Evolutionary conservation across 1,140 invertebrate genomes (phyloP).

Genomic region (Bombus pyrosoma): DNA sequence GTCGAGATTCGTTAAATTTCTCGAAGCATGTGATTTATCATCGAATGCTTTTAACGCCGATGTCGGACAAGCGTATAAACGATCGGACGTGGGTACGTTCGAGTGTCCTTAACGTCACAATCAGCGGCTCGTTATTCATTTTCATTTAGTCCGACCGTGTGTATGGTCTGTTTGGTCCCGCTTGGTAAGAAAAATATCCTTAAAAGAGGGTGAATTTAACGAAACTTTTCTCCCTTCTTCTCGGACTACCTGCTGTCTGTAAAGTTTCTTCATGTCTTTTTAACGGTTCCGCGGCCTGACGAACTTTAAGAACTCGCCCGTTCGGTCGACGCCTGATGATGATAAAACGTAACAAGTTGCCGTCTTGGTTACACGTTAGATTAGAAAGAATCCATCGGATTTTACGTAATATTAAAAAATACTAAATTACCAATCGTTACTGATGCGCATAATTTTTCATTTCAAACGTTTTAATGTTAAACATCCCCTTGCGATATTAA

Average conservation of each 20-base stretch:
- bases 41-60: conserved; percentile 18
- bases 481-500: too few species aligned
- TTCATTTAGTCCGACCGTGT: neutral
- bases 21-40: neutral
- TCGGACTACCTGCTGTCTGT: conserved; percentile 5
- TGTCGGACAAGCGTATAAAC: neutral
- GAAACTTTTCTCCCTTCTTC: neutral
- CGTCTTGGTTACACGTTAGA: too few species aligned
- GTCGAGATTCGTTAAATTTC: neutral
- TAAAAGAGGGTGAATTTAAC: neutral
- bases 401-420: neutral
- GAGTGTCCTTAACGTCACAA: neutral
- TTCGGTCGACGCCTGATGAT: too few species aligned
- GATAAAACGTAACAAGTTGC: neutral
- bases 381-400: neutral
- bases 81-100: too few species aligned
- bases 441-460: neutral
- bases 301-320: conserved; percentile 4
- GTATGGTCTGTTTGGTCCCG: too few species aligned
- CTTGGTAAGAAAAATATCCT: neutral
- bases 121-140: neutral
- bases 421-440: neutral
- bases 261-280: conserved; percentile 42
- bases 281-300: neutral
- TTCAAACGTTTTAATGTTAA: neutral